A percentile compares a stretch with the other conserved stretches of the same genome.
These are phyloP conservation scores for Lacanobia wlatinum DNA, from an alignment of 2,888 invertebrate genomes.

Conservation along the genomic window DNA sequence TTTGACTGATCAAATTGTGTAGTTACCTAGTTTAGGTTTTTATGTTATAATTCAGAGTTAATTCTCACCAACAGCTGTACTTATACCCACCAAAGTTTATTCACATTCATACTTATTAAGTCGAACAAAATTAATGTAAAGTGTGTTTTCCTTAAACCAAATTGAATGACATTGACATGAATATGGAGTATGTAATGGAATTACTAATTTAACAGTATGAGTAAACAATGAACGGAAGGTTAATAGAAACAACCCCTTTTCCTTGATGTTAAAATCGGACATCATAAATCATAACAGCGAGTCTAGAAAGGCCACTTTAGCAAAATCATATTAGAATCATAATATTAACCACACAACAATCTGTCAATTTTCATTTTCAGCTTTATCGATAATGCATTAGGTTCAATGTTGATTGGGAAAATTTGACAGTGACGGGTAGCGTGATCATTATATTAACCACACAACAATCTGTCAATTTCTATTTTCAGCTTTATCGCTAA, in stretches of 20 bases:
- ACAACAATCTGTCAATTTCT: too few species aligned
- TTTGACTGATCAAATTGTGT: too few species aligned
- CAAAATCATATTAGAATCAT: too few species aligned
- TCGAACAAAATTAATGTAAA: constrained; percentile 68
- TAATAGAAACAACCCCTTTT: constrained; percentile 68
- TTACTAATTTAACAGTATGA: constrained; percentile 74
- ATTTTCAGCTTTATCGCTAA: too few species aligned
- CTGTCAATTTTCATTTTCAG: too few species aligned
- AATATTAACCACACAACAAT: too few species aligned
- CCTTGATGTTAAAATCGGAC: constrained; percentile 47
- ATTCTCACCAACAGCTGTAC: neutral
- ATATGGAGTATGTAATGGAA: constrained; percentile 78
- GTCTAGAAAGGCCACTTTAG: too few species aligned
- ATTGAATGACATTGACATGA: constrained; percentile 73
- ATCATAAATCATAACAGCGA: constrained; percentile 39
- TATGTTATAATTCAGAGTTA: neutral
- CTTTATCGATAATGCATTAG: too few species aligned
- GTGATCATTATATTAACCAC: too few species aligned
- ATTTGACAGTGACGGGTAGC: too few species aligned
- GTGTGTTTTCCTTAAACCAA: constrained; percentile 64
- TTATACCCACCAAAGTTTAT: neutral
- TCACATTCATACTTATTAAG: neutral
- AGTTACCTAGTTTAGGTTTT: too few species aligned
- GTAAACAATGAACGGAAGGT: constrained; percentile 74
- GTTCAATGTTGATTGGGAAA: too few species aligned